Evolutionary conservation across 2,888 invertebrate genomes (phyloP), one percentile per base, ranked within the genome.

Genomic region (Agrochola lota): DNA sequence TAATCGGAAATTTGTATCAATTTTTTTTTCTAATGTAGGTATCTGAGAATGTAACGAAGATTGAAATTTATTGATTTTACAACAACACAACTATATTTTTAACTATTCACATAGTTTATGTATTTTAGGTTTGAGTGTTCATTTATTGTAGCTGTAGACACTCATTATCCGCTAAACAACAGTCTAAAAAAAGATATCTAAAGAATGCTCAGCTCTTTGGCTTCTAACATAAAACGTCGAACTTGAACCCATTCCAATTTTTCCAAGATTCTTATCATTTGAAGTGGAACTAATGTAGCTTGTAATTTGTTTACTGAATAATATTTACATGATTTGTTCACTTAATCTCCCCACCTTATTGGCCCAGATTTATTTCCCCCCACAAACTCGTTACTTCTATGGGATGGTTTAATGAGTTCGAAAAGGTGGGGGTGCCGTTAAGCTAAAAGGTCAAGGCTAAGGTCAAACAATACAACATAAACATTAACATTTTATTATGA

Each of bases 381-480:
- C 81, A 55, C 35, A 43, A 72, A 68, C 52, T 73, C 82, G 60
- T 73, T 84, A 77, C 57, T 71, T 63, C 12, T 76, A 57, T 62
- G 71, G 66, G 78, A 85, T 85, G 52, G 30, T 68, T 75, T 71
- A 85, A 85, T 84, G 73, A 77, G 77, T 63, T 74, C 40, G 66
- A 66, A 46, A 35, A 11, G 23, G 62, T 30, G 69, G 55, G 46
- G 71, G 55, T 43, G 66, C 73, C 72, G 70, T 71, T 81, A 68
- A 84, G 60, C 43, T 78, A 6, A 69, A 74, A 78, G 72, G 85
- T 72, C 81, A 81, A 64, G 85, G 74, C 7, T 74, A 59, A 66
- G 55, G 80, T 35, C 46, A n/a, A 49, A 67, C 40, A 30, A 63
- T 73, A 57, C 57, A 23, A 74, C 62, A 57, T 55, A 69, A 66